Evolutionary conservation across 2,113 vertebrate genomes (phyloP), one percentile per base, ranked within the genome.

Genomic region (Microtus pennsylvanicus): DNA sequence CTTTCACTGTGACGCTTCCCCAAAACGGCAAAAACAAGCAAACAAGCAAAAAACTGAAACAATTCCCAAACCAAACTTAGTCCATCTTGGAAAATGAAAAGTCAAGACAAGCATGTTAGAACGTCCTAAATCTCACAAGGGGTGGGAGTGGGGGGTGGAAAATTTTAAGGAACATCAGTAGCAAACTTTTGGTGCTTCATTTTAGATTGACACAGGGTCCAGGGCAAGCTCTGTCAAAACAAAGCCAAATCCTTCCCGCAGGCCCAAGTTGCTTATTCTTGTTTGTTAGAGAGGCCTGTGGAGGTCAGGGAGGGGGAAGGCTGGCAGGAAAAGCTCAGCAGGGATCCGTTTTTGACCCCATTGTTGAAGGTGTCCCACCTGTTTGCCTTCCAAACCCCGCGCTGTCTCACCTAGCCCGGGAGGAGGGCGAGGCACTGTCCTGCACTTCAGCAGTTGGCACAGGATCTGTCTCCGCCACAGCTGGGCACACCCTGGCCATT

Each of bases 51-150:
- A 50, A 96, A 75, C 52, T 12, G 91, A 97, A 96, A 33, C 67
- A 69, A 35, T 5, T 10, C 55, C 88, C 22, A 82, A 50, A 75
- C 38, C 35, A 89, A 91, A 96, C 87, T 70, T 90, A 92, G 87
- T 93, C 89, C 45, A 2, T 87, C 50, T 92, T 81, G 47, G 92
- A 90, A 78, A 96, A 85, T 77, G 94, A 78, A 96, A 96, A 78
- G 85, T 33, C 11, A 3, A 0, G 0, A 30, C 87, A 74, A 65
- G 74, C 30, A 89, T 70, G 7, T 81, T 47, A 93, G 70, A 74
- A 86, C 5, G 75, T 52, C 89, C 75, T 61, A 42, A 67, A n/a
- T 80, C 92, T 91, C 9, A 6, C 2, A 30, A 17, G 21, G 83
- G 8, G 69, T 61, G 26, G n/a, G 24, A 38, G 12, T 63, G 5